These are phyloP conservation scores for Archivesica marissinica DNA, from an alignment of 1,140 invertebrate genomes.

Conservation along the genomic window DNA sequence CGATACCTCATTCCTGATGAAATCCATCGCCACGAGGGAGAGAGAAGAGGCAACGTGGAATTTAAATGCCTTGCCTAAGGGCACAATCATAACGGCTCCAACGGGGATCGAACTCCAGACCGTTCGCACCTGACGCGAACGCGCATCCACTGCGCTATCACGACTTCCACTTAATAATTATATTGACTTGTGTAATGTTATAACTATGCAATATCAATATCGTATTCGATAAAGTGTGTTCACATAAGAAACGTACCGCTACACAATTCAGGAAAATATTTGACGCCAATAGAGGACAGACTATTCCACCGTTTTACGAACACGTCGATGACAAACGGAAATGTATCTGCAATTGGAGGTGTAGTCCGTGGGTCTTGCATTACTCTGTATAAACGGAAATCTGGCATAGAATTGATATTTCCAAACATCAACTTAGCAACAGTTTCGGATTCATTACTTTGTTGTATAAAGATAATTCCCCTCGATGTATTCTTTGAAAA, in stretches of 20 bases:
- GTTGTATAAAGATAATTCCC: constrained; percentile 1
- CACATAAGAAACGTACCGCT: not conserved
- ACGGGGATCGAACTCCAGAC: not conserved
- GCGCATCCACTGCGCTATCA: not conserved
- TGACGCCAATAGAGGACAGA: not conserved
- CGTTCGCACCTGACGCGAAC: not conserved
- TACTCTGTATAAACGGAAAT: not conserved
- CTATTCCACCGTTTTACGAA: not conserved
- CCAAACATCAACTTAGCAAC: not conserved
- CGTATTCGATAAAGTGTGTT: not conserved
- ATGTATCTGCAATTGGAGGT: not conserved
- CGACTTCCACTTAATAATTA: too few species aligned
- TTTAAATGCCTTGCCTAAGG: not conserved
- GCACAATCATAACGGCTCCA: not conserved
- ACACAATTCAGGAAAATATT: not conserved
- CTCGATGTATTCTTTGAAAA: not conserved
- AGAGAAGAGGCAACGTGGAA: too few species aligned
- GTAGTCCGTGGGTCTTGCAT: not conserved
- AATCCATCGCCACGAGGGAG: too few species aligned
- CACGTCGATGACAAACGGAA: not conserved
- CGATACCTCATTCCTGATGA: too few species aligned
- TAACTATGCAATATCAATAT: not conserved
- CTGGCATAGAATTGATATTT: not conserved
- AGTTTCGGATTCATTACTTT: not conserved
- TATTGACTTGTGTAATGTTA: not conserved